phyloP scores from a whole-genome alignment of 2,797 vertebrate species.

The Taeniopygia guttata region DNA sequence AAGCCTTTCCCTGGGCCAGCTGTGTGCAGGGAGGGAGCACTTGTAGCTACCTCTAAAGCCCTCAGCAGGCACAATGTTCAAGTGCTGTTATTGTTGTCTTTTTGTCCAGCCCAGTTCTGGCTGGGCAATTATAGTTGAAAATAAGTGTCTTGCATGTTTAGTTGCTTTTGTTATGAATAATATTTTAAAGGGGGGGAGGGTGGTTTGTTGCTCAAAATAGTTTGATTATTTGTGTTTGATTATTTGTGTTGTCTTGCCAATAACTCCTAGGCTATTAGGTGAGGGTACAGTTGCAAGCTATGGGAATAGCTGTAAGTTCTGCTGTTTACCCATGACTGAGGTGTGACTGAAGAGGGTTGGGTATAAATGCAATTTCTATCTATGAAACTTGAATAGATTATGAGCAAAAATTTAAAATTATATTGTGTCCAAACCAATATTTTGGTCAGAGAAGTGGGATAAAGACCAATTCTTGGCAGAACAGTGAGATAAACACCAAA shows the following conservation, averaged over 20 bases:
- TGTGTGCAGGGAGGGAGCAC: background rate
- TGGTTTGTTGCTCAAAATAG: background rate
- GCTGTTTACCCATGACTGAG: background rate
- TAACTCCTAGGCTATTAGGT: background rate
- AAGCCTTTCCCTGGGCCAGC: background rate
- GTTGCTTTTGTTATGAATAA: background rate
- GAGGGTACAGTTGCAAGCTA: background rate
- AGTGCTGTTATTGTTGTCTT: background rate
- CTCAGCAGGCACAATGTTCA: background rate
- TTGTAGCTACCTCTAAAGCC: background rate
- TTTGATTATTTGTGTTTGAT: background rate
- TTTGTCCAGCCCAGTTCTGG: background rate
- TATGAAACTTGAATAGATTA: background rate
- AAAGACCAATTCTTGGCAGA: background rate
- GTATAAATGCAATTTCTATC: background rate
- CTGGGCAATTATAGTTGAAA: background rate
- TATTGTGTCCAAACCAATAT: background rate
- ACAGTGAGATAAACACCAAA: background rate
- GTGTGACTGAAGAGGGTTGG: background rate
- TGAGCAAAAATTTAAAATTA: background rate
- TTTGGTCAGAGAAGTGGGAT: background rate
- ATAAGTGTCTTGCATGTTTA: background rate
- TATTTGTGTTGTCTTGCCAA: background rate
- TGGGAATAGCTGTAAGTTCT: background rate
- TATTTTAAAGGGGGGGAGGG: background rate